Evolutionary conservation across 2,113 vertebrate genomes (phyloP), one percentile per base, ranked within the genome.

Genomic region (Capricornis sumatraensis): DNA sequence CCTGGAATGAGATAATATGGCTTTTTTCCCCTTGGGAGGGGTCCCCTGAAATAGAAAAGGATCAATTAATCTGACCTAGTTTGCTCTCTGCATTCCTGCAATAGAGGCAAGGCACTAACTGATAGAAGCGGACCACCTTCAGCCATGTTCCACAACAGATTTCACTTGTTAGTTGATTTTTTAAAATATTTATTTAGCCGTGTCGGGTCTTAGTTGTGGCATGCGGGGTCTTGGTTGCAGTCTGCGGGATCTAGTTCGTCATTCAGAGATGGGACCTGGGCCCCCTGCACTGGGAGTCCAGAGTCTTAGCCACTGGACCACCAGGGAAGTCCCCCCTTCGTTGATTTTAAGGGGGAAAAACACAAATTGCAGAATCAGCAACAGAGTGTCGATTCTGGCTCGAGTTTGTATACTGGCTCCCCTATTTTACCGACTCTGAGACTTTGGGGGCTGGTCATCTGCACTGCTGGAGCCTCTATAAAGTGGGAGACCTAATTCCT

Each of bases 121-220:
- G 96, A 17, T 74, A 82, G 89, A 27, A 8, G 25, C 0, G 0
- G 14, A 74, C 15, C 21, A 21, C 55, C 25, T n/a, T 28, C 28
- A 25, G 25, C 53, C 0, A 8, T 7, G 0, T n/a, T 43, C 87
- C 0, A 2, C 21, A 14, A 6, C 30, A 1, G 43, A 43, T 3
- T 36, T 40, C 13, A 2, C 23, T 79, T 27, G 0, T 76, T 15
- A 25, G 94, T 2, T 50, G 60, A 58, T 50, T 13, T 60, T 12
- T 14, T 6, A 0, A 6, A 25, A 43, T 43, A 27, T 17, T 43
- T 43, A 14, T 43, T 43, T 14, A 76, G 71, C 36, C 12, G 5
- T 43, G 36, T 27, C 0, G 1, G 71, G 71, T 76, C 36, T 43
- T 76, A 27, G 71, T 43, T 76, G 36, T 43, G 6, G 71, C 36